Evolutionary conservation across 1,140 invertebrate species (phyloP).

Genomic region (Drosophila subpulchrella): DNA sequence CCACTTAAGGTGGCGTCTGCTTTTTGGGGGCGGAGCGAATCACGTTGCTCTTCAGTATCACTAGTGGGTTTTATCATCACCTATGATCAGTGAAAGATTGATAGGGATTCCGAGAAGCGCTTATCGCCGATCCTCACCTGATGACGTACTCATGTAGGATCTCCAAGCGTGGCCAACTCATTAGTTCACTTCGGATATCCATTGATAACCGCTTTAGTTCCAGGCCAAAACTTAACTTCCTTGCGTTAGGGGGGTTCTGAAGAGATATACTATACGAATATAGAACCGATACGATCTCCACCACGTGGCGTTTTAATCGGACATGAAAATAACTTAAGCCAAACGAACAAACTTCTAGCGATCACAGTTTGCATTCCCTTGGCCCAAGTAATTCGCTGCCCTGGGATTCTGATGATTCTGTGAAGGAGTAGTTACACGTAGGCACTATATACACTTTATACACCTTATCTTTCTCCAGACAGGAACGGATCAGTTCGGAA

Average conservation of each 20-base stretch:
- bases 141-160: conserved; percentile 2
- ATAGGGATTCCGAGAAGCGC: conserved; percentile 15
- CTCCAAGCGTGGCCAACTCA: not conserved
- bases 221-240: not conserved
- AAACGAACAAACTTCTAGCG: conserved; percentile 84
- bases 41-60: conserved; percentile 44
- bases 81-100: conserved; percentile 21
- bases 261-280: not conserved
- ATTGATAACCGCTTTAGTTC: conserved; percentile 15
- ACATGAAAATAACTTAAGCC: conserved; percentile 84
- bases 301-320: conserved; percentile 64
- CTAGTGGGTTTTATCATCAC: conserved; percentile 8
- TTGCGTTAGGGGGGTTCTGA: not conserved
- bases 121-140: conserved; percentile 26
- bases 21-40: conserved; percentile 29
- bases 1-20: conserved; percentile 22
- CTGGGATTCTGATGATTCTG: not conserved
- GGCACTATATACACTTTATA: not conserved
- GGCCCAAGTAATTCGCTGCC: conserved; percentile 84
- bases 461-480: not conserved
- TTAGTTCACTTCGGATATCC: not conserved
- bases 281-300: conserved; percentile 6
- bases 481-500: conserved; percentile 8
- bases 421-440: conserved; percentile 22
- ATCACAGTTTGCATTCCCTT: conserved; percentile 84